Evolutionary conservation across 2,797 vertebrate species (phyloP).

Genomic region (Premnoplex brunnescens): DNA sequence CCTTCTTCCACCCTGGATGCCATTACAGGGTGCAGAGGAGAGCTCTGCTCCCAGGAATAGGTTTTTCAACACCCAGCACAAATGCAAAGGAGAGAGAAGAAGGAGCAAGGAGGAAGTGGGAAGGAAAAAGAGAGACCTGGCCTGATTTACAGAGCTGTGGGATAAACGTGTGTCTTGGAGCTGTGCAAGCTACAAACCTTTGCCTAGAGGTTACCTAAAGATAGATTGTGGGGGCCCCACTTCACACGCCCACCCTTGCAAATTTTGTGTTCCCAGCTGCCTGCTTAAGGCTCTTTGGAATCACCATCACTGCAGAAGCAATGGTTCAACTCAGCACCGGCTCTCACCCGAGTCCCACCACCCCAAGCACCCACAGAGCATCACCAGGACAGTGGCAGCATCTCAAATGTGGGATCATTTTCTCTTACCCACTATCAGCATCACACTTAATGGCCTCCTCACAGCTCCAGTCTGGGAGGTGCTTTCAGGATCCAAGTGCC

Average conservation of each 20-base stretch:
- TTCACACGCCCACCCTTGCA: not conserved
- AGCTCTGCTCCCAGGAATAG: not conserved
- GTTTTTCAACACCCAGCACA: not conserved
- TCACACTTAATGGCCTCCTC: not conserved
- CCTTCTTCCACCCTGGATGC: not conserved
- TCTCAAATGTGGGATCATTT: rapidly evolving
- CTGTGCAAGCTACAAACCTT: not conserved
- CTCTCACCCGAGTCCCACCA: rapidly evolving
- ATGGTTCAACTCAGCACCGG: not conserved
- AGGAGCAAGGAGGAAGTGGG: constrained; percentile 23
- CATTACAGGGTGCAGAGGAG: not conserved
- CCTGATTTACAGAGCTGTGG: constrained; percentile 41
- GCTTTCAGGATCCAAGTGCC: not conserved
- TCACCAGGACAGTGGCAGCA: rapidly evolving
- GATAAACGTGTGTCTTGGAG: not conserved
- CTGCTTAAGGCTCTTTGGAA: not conserved
- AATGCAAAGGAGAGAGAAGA: constrained; percentile 19
- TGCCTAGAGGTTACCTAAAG: constrained; percentile 48
- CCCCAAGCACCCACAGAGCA: rapidly evolving
- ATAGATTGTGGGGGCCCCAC: not conserved
- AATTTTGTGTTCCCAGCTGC: not conserved
- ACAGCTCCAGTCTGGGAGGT: not conserved
- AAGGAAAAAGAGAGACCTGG: constrained; percentile 27
- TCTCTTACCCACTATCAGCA: not conserved
- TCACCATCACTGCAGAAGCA: rapidly evolving